Evolutionary conservation across 2,888 invertebrate genomes (phyloP).

Genomic region (Papilio elwesi): DNA sequence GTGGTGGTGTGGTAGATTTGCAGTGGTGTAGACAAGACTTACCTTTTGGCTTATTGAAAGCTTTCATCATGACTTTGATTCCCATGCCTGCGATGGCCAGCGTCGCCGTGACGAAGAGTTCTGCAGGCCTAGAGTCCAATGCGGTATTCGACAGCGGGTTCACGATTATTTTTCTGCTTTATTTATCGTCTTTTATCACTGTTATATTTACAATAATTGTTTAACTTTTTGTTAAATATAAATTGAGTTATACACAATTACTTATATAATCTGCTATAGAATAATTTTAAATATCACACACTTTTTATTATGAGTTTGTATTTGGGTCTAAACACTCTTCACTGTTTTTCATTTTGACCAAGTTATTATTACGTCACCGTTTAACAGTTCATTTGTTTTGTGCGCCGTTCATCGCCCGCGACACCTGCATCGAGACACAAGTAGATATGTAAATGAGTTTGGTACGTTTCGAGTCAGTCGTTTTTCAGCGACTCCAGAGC

Average conservation of each 20-base stretch:
- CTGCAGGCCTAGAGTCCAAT: constrained; percentile 62
- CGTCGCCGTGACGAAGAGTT: constrained; percentile 69
- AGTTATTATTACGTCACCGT: constrained; percentile 71
- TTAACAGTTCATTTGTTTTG: constrained; percentile 60
- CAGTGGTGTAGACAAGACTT: constrained; percentile 55
- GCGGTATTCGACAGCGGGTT: constrained; percentile 54
- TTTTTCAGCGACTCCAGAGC: constrained; percentile 26
- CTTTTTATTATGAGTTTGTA: constrained; percentile 53
- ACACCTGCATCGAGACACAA: constrained; percentile 57
- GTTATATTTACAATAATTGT: constrained; percentile 47
- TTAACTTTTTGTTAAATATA: constrained; percentile 36
- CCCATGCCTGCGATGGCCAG: constrained; percentile 89
- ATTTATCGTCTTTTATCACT: constrained; percentile 43
- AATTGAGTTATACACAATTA: constrained; percentile 51
- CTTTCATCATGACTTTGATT: constrained; percentile 94
- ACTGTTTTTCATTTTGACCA: constrained; percentile 81
- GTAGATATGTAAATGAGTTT: constrained; percentile 36
- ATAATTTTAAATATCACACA: constrained; percentile 80
- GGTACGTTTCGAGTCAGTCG: constrained; percentile 12
- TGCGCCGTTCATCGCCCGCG: constrained; percentile 63
- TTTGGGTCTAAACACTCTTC: constrained; percentile 80
- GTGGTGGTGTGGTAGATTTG: not conserved
- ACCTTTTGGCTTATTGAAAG: constrained; percentile 94
- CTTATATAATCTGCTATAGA: constrained; percentile 55
- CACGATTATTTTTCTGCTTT: constrained; percentile 49